A percentile compares a stretch with the other conserved stretches of the same genome.
Evolutionary conservation across 2,797 vertebrate genomes (phyloP).

Genomic region (Podarcis siculus): DNA sequence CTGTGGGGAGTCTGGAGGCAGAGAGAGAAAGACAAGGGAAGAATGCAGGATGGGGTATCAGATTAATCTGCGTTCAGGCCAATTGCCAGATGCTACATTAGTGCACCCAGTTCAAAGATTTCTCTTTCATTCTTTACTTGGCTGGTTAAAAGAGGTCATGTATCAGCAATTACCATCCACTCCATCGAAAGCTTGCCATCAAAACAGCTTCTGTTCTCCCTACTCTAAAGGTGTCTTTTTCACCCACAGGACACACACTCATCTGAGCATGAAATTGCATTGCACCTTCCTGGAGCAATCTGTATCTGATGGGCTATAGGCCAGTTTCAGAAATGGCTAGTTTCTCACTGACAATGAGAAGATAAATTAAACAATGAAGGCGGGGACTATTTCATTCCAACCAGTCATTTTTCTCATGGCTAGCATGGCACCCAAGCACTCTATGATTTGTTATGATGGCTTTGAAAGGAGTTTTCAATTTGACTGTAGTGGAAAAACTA

Average conservation of each 20-base stretch:
- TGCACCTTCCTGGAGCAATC: constrained; percentile 27
- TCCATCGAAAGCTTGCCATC: constrained; percentile 31
- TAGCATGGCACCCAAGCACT: not conserved
- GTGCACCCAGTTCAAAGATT: constrained; percentile 73
- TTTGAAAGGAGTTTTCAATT: constrained; percentile 8
- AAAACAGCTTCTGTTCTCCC: constrained; percentile 59
- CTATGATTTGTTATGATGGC: not conserved
- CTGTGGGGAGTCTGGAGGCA: constrained; percentile 19
- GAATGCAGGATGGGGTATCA: constrained; percentile 72
- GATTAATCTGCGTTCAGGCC: constrained; percentile 80
- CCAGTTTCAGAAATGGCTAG: not conserved
- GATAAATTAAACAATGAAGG: constrained; percentile 33
- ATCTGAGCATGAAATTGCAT: constrained; percentile 15
- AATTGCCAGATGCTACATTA: constrained; percentile 83
- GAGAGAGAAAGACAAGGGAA: not conserved
- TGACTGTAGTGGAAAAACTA: not conserved
- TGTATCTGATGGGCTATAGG: constrained; percentile 32
- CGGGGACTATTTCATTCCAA: not conserved
- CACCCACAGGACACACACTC: not conserved
- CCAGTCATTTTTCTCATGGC: not conserved
- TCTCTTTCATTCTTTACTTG: constrained; percentile 62
- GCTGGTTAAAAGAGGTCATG: constrained; percentile 47
- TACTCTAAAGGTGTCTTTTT: not conserved
- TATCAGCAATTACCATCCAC: constrained; percentile 46
- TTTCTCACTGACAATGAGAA: constrained; percentile 14